These are phyloP conservation scores for Orestias chungarensis DNA, from an alignment of 2,797 vertebrate genomes.

Conservation along the genomic window DNA sequence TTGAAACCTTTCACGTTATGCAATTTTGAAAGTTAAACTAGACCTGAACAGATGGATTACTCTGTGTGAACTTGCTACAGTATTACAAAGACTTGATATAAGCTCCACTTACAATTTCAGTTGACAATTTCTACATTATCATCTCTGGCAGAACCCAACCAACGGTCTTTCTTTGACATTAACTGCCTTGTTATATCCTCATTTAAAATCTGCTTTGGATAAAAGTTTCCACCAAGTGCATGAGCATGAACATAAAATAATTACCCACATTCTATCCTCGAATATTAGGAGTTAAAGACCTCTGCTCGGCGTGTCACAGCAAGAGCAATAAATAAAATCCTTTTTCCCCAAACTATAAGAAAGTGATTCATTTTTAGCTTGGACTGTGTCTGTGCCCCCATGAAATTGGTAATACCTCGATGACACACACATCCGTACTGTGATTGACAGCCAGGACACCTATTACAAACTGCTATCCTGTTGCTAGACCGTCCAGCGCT, in stretches of 20 bases:
- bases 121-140: not conserved
- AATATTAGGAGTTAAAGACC: not conserved
- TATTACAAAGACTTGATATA: not conserved
- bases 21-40: not conserved
- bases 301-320: slow-evolving; percentile 1
- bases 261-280: not conserved
- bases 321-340: not conserved
- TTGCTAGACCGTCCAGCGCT: slow-evolving; percentile 41
- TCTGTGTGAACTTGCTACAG: not conserved
- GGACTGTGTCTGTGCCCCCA: slow-evolving; percentile 4
- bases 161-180: not conserved
- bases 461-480: slow-evolving; percentile 56
- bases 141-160: not conserved
- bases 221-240: not conserved
- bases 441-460: slow-evolving; percentile 38
- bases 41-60: not conserved
- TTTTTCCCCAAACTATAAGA: slow-evolving; percentile 3
- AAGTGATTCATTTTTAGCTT: slow-evolving; percentile 10
- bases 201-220: not conserved
- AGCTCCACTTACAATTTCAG: not conserved
- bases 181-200: not conserved
- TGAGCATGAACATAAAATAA: not conserved
- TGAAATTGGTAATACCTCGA: slow-evolving; percentile 2
- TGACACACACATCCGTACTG: slow-evolving; percentile 27
- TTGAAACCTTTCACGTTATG: not conserved